A percentile compares a stretch with the other conserved stretches of the same genome.
Conservation (phyloP, 1,140 invertebrate species). For the Aphelenchoides fujianensis region DNA sequence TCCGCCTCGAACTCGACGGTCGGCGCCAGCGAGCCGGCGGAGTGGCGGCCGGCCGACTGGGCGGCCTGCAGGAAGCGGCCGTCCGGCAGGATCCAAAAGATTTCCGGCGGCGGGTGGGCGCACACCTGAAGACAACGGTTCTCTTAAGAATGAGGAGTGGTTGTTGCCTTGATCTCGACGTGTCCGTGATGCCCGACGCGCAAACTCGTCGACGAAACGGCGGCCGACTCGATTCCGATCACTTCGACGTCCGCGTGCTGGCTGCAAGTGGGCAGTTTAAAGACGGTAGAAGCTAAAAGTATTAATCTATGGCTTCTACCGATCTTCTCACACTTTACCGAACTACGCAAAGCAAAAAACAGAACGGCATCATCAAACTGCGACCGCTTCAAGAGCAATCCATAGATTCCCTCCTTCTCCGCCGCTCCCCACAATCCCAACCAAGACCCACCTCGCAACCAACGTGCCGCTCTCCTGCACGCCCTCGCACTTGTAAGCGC, state of each 20-base stretch:
- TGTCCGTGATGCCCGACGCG: background rate
- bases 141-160: background rate
- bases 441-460: background rate
- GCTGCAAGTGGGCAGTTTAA: background rate
- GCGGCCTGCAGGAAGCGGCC: background rate
- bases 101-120: conserved; percentile 26
- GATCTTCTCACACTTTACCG: no score
- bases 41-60: background rate
- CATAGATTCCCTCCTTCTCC: no score
- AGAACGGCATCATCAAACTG: background rate
- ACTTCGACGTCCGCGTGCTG: conserved; percentile 21
- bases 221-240: conserved; percentile 22
- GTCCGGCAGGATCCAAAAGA: conserved; percentile 20
- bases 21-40: background rate
- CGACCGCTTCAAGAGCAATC: no score
- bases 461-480: background rate
- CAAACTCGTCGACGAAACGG: background rate
- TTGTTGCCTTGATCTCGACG: conserved; percentile 2
- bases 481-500: background rate
- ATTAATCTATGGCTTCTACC: no score
- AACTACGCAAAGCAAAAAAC: no score
- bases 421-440: no score
- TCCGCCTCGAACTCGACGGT: background rate
- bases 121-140: conserved; percentile 19
- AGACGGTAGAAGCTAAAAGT: background rate